phyloP scores from a whole-genome alignment of 2,113 vertebrate genomes.

The Cephalopterus ornatus region DNA sequence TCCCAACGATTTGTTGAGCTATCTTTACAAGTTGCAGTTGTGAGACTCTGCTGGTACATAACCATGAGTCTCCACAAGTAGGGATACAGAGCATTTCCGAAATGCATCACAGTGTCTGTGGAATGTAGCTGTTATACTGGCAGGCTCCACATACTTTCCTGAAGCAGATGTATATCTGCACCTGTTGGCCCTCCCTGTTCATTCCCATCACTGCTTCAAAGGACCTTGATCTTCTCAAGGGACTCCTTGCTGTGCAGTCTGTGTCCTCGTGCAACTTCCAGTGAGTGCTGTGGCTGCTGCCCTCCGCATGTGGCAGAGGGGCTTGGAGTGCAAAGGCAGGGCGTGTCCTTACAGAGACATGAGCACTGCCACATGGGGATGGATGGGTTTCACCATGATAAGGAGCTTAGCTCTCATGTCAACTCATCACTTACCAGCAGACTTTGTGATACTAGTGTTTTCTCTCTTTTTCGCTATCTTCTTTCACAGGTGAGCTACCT shows the following conservation, averaged over 20 bases:
- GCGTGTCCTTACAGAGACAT: background rate
- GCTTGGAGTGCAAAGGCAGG: background rate
- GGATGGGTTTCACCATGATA: background rate
- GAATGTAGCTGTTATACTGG: background rate
- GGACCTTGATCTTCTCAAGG: fast-evolving
- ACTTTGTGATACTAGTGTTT: background rate
- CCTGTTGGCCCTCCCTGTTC: background rate
- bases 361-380: fast-evolving
- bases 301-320: fast-evolving
- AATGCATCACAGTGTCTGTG: background rate
- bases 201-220: background rate
- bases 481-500: background rate
- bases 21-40: background rate
- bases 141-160: background rate
- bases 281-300: fast-evolving
- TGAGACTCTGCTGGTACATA: background rate
- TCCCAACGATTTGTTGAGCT: background rate
- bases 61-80: fast-evolving
- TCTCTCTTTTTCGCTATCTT: background rate
- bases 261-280: background rate
- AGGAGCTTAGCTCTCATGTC: background rate
- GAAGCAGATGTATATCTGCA: background rate
- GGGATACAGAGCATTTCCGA: background rate
- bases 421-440: background rate
- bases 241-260: background rate